Conservation (phyloP, 2,797 vertebrate species). For the Falco novaeseelandiae region DNA sequence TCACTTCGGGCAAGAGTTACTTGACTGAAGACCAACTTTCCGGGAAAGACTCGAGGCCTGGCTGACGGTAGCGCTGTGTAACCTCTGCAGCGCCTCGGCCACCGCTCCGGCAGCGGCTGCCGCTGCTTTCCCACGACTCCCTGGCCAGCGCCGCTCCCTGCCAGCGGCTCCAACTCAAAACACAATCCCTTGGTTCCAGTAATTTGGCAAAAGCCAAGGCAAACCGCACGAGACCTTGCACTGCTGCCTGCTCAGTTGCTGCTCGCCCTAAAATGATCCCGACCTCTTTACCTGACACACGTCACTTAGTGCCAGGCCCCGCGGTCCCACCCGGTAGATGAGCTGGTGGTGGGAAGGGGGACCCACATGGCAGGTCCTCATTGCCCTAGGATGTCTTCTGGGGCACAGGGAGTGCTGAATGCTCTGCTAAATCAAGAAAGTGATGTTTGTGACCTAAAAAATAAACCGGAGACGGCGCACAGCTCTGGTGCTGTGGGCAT, state of each 20-base stretch:
- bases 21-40: neutral
- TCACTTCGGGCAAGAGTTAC: neutral
- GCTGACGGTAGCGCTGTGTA: neutral
- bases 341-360: neutral
- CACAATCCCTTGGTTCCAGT: accelerated
- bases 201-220: neutral
- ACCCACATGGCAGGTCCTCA: neutral
- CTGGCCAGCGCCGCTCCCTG: neutral
- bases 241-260: neutral
- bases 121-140: neutral
- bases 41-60: neutral
- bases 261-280: neutral
- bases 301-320: neutral
- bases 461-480: neutral
- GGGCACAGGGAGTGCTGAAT: neutral
- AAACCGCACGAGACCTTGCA: accelerated
- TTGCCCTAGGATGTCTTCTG: neutral
- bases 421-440: neutral
- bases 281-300: neutral
- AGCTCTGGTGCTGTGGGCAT: neutral
- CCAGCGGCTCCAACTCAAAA: accelerated
- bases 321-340: accelerated
- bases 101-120: accelerated
- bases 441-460: neutral
- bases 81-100: accelerated